Conservation (phyloP, 2,113 vertebrate genomes). For the Chitala chitala region DNA sequence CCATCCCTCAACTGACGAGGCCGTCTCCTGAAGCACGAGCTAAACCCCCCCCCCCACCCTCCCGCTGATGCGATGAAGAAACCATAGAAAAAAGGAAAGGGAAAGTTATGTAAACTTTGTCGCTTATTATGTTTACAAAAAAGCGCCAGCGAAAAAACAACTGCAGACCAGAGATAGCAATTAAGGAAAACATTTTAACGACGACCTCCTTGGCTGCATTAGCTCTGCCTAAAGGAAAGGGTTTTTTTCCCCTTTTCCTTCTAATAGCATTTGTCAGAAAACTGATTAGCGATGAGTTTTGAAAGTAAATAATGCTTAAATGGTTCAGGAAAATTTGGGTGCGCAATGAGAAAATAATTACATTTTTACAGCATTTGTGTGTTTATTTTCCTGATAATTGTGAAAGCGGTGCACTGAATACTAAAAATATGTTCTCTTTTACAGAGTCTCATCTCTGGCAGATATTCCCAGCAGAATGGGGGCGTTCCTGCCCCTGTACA, state of each 20-base stretch:
- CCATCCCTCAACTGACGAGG: no score
- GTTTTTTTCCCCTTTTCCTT: background rate
- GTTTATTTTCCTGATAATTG: background rate
- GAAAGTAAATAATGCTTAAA: slow-evolving; percentile 11
- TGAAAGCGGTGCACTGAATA: background rate
- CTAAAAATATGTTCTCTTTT: background rate
- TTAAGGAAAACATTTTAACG: slow-evolving; percentile 24
- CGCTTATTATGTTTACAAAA: slow-evolving; percentile 18
- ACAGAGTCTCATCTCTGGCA: background rate
- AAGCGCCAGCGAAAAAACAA: background rate
- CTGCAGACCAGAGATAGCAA: slow-evolving; percentile 25
- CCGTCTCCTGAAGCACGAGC: no score
- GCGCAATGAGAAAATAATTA: background rate
- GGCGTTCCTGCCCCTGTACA: background rate
- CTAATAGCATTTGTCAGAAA: slow-evolving; percentile 2
- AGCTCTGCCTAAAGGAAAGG: slow-evolving; percentile 2
- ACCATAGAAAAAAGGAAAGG: background rate
- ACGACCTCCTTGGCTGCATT: slow-evolving; percentile 6
- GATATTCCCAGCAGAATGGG: background rate
- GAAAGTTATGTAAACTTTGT: slow-evolving; percentile 18
- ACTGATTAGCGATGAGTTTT: slow-evolving; percentile 14
- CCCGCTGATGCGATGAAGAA: no score
- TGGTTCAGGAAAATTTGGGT: slow-evolving; percentile 3
- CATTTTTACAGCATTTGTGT: background rate
- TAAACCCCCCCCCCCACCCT: no score